Conservation (phyloP, 2,888 invertebrate genomes). For the Euproctis similis region DNA sequence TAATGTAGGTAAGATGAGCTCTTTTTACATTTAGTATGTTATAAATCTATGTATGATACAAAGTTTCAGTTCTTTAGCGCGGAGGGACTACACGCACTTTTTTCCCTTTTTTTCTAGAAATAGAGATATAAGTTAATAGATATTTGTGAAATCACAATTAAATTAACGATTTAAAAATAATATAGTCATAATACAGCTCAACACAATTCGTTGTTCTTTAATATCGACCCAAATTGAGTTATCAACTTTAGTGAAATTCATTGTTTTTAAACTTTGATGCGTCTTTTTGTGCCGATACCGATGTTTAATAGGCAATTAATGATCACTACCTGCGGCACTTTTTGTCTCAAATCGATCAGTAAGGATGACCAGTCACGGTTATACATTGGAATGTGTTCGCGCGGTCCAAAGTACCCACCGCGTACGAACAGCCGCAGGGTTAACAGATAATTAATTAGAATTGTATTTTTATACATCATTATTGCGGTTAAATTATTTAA, state of each 20-base stretch:
- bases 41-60: too few species aligned
- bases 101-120: too few species aligned
- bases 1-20: too few species aligned
- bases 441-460: slow-evolving; percentile 26
- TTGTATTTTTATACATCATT: slow-evolving; percentile 26
- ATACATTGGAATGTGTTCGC: slow-evolving; percentile 23
- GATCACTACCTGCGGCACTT: slow-evolving; percentile 64
- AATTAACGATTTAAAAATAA: not conserved
- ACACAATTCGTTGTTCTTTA: slow-evolving; percentile 24
- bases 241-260: slow-evolving; percentile 73
- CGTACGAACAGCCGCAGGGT: slow-evolving; percentile 27
- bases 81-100: too few species aligned
- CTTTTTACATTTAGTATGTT: too few species aligned
- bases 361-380: slow-evolving; percentile 43
- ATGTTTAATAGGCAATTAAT: slow-evolving; percentile 73
- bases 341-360: slow-evolving; percentile 46
- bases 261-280: slow-evolving; percentile 60
- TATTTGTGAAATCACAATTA: too few species aligned
- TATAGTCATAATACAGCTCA: slow-evolving; percentile 20
- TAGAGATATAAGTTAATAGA: too few species aligned
- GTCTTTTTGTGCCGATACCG: slow-evolving; percentile 67
- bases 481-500: slow-evolving; percentile 16
- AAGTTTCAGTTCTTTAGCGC: too few species aligned
- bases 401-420: slow-evolving; percentile 27
- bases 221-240: slow-evolving; percentile 64